Evolutionary conservation across 2,888 invertebrate species (phyloP).

Genomic region (Orchestes rusci): DNA sequence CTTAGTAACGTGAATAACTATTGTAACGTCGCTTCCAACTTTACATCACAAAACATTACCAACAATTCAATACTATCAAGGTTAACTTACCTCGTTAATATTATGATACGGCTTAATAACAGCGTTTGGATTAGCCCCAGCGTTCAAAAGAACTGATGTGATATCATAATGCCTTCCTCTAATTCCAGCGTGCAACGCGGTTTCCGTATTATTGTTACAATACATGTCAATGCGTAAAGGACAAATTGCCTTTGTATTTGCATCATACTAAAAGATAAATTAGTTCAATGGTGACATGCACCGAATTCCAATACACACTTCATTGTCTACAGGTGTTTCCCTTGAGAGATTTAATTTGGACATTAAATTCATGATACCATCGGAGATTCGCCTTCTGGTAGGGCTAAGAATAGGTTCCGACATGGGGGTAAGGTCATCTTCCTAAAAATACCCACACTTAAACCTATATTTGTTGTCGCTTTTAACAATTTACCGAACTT

Average conservation of each 20-base stretch:
- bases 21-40: no score
- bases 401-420: slow-evolving; percentile 46
- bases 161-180: slow-evolving; percentile 69
- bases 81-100: slow-evolving; percentile 38
- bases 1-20: no score
- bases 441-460: slow-evolving; percentile 33
- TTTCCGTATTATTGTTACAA: slow-evolving; percentile 71
- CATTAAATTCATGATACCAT: slow-evolving; percentile 84
- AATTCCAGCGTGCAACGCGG: slow-evolving; percentile 76
- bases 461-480: no score
- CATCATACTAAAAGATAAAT: slow-evolving; percentile 29
- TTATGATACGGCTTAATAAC: slow-evolving; percentile 51
- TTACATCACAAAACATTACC: no score
- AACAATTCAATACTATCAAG: no score
- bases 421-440: slow-evolving; percentile 41
- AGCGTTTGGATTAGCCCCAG: slow-evolving; percentile 78
- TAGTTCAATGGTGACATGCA: neutral
- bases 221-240: slow-evolving; percentile 69
- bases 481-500: slow-evolving; percentile 34
- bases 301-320: no score
- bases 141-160: slow-evolving; percentile 59
- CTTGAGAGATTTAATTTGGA: slow-evolving; percentile 66
- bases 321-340: slow-evolving; percentile 43
- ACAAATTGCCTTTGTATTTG: slow-evolving; percentile 47
- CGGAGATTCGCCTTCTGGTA: slow-evolving; percentile 68